Evolutionary conservation across 2,797 vertebrate species (phyloP).

Genomic region (Loriculus beryllinus): DNA sequence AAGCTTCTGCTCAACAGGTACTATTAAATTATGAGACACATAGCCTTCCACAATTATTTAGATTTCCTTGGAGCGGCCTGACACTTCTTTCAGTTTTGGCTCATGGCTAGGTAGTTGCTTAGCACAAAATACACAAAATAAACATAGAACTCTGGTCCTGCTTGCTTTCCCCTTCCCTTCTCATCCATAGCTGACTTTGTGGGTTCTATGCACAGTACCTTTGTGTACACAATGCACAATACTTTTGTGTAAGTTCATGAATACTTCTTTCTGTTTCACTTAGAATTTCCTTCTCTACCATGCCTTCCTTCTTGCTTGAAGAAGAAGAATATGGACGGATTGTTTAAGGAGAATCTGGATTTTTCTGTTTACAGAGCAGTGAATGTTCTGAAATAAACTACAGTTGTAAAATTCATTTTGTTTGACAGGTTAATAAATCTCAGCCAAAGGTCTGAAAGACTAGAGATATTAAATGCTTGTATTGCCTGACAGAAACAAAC

Average conservation of each 20-base stretch:
- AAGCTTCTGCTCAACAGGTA: background rate
- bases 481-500: background rate
- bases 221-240: background rate
- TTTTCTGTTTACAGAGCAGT: conserved; percentile 52
- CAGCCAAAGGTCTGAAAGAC: conserved; percentile 28
- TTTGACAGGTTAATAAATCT: conserved; percentile 63
- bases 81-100: background rate
- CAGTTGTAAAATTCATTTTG: conserved; percentile 52
- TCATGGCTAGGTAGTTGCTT: background rate
- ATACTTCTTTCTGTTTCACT: background rate
- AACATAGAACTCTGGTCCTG: background rate
- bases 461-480: conserved; percentile 44
- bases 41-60: background rate
- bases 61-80: background rate
- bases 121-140: background rate
- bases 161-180: background rate
- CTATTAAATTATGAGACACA: background rate
- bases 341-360: conserved; percentile 4
- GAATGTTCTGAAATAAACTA: conserved; percentile 41
- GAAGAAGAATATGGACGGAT: background rate
- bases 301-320: background rate
- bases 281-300: background rate
- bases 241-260: background rate
- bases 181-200: background rate
- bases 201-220: background rate